Conservation (phyloP, 2,113 vertebrate genomes). For the Equus quagga region DNA sequence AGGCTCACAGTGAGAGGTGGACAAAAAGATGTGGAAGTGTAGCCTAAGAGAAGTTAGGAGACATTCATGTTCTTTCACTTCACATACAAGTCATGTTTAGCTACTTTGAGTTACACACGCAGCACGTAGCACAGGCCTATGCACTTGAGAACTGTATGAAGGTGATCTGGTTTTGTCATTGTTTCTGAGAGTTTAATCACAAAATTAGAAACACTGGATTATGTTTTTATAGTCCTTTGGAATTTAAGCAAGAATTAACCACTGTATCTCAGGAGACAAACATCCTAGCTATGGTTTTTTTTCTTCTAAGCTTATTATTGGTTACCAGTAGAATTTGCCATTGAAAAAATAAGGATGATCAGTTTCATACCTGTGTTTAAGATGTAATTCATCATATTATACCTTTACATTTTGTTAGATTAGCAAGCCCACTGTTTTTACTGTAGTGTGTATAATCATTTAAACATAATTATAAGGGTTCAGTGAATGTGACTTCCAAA, state of each 20-base stretch:
- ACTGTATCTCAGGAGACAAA: constrained; percentile 29
- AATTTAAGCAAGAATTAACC: constrained; percentile 49
- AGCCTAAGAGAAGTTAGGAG: background rate
- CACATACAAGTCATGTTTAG: background rate
- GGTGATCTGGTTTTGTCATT: background rate
- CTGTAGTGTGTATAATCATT: constrained; percentile 28
- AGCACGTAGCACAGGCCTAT: background rate
- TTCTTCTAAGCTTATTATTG: constrained; percentile 2
- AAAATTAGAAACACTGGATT: constrained; percentile 18
- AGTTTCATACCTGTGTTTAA: constrained; percentile 48
- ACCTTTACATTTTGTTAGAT: constrained; percentile 42
- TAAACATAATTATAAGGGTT: constrained; percentile 35
- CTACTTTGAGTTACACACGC: background rate
- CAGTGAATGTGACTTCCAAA: constrained; percentile 1
- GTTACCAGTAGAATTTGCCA: constrained; percentile 47
- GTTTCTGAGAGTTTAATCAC: constrained; percentile 53
- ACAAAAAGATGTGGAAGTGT: constrained; percentile 23
- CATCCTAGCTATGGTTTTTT: constrained; percentile 31
- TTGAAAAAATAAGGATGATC: constrained; percentile 43
- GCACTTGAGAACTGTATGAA: background rate
- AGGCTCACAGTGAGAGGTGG: background rate
- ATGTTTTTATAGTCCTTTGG: constrained; percentile 54
- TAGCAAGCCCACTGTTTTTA: background rate
- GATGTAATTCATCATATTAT: background rate
- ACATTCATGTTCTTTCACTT: constrained; percentile 31